Evolutionary conservation across 2,888 invertebrate genomes (phyloP).

Genomic region (Acanthosepion lycidas): DNA sequence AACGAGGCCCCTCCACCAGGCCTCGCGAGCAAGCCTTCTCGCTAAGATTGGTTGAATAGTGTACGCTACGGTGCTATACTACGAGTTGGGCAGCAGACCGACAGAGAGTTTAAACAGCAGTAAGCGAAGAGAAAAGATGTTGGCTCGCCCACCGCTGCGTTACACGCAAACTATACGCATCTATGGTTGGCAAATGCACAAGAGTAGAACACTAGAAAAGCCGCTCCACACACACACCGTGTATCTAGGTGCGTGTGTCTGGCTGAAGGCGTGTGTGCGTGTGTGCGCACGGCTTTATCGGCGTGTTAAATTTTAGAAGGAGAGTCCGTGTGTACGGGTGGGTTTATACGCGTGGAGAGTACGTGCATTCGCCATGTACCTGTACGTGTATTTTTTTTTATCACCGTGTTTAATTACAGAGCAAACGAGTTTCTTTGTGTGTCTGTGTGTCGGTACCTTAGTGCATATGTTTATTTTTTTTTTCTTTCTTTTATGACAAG

Average conservation of each 20-base stretch:
- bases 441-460: not conserved
- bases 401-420: not conserved
- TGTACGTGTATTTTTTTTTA: not conserved
- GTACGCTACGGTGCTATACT: slow-evolving; percentile 9
- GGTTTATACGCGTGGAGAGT: not conserved
- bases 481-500: too few relatives aligned
- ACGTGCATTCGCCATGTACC: not conserved
- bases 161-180: not conserved
- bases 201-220: not conserved
- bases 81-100: not conserved
- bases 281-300: not conserved
- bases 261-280: not conserved
- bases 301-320: not conserved
- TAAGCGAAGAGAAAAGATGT: not conserved
- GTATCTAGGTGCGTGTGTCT: not conserved
- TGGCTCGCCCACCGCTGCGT: not conserved
- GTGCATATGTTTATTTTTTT: not conserved
- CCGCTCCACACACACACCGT: not conserved
- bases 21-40: not conserved
- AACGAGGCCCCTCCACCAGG: slow-evolving; percentile 21
- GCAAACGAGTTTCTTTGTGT: not conserved
- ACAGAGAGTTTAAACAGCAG: not conserved
- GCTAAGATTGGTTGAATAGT: not conserved
- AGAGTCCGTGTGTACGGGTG: not conserved
- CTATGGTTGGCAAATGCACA: not conserved